Conservation (phyloP, 2,797 vertebrate species). For the Ambastaia sidthimunki region DNA sequence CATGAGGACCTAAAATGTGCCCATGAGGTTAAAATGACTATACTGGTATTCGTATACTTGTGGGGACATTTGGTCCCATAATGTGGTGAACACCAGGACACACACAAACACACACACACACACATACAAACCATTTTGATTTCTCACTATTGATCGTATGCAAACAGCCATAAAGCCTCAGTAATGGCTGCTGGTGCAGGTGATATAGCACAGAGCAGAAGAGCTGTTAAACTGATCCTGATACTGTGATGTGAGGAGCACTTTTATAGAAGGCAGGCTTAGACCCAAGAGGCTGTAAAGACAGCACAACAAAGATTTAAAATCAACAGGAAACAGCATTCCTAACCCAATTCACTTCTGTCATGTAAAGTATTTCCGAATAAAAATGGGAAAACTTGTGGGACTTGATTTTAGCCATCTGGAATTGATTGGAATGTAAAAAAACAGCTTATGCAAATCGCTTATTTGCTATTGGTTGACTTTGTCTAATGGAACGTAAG, state of each 20-base stretch:
- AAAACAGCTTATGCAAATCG: background rate
- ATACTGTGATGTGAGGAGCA: background rate
- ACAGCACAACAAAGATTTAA: background rate
- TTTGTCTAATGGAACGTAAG: no score
- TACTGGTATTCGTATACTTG: no score
- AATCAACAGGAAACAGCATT: background rate
- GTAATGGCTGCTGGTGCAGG: constrained; percentile 26
- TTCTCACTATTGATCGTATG: constrained; percentile 48
- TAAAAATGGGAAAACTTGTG: background rate
- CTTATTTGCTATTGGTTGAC: no score
- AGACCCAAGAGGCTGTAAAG: background rate
- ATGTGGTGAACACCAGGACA: no score
- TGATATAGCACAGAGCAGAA: constrained; percentile 32
- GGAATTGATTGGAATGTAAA: background rate
- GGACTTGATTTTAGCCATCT: background rate
- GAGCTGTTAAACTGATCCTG: constrained; percentile 42
- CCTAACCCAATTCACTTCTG: background rate
- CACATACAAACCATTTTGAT: constrained; percentile 31
- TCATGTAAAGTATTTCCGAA: background rate
- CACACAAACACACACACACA: background rate
- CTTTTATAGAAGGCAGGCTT: constrained; percentile 37
- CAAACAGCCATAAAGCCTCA: constrained; percentile 49
- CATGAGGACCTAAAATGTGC: no score
- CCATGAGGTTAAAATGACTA: no score
- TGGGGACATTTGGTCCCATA: no score